These are phyloP conservation scores for Diprion similis DNA, from an alignment of 1,140 invertebrate species.

Conservation along the genomic window DNA sequence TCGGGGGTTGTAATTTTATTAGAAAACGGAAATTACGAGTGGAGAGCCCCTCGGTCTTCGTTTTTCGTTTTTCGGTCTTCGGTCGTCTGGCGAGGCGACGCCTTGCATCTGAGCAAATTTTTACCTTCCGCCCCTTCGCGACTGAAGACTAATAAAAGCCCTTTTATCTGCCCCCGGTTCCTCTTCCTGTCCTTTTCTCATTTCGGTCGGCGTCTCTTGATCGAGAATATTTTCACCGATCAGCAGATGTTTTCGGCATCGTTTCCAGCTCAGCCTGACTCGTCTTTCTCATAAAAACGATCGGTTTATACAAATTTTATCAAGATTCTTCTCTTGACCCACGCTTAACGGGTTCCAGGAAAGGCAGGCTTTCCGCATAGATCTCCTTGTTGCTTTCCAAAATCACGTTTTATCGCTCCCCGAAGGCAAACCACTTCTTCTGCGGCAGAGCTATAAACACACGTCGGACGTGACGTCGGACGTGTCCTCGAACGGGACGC, in stretches of 20 bases:
- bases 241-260: too few species aligned
- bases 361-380: not conserved
- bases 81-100: too few species aligned
- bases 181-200: not conserved
- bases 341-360: not conserved
- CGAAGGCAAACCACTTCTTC: not conserved
- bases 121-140: not conserved
- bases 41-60: not conserved
- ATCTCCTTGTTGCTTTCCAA: not conserved
- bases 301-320: not conserved
- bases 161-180: not conserved
- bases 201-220: too few species aligned
- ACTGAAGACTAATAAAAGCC: not conserved
- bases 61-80: too few species aligned
- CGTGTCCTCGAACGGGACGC: not conserved
- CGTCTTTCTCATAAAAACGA: not conserved
- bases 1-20: not conserved
- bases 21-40: conserved; percentile 5
- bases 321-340: not conserved
- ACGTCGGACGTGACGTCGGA: not conserved
- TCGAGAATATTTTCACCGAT: too few species aligned
- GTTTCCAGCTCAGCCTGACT: too few species aligned
- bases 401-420: conserved; percentile 7
- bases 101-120: not conserved
- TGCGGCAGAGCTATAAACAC: not conserved